A percentile compares a stretch with the other conserved stretches of the same genome.
phyloP scores from a whole-genome alignment of 2,888 invertebrate genomes.

The Patella ulyssiponensis region DNA sequence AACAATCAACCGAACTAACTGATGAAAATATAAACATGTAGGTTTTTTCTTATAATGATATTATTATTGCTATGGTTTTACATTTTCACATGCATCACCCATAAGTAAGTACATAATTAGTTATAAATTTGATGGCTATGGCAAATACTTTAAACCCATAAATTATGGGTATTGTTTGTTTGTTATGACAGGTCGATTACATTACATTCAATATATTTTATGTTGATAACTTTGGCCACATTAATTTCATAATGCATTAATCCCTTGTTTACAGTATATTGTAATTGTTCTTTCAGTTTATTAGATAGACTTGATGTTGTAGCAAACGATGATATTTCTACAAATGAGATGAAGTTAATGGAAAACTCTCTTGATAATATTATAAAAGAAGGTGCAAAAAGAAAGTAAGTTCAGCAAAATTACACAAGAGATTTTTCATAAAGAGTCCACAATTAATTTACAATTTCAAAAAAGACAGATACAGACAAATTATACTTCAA shows the following conservation, averaged over 20 bases:
- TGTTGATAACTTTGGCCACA: too few species aligned
- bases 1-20: slow-evolving; percentile 29
- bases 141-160: too few species aligned
- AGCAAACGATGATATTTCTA: slow-evolving; percentile 45
- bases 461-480: too few species aligned
- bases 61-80: too few species aligned
- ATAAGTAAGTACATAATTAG: too few species aligned
- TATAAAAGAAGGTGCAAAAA: slow-evolving; percentile 48
- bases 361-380: slow-evolving; percentile 54
- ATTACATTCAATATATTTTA: not conserved
- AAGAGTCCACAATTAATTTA: not conserved
- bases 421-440: too few species aligned
- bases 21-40: slow-evolving; percentile 36
- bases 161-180: too few species aligned
- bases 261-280: too few species aligned
- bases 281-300: slow-evolving; percentile 31
- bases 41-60: slow-evolving; percentile 1
- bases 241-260: too few species aligned
- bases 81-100: too few species aligned
- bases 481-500: too few species aligned
- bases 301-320: slow-evolving; percentile 45
- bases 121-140: too few species aligned
- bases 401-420: slow-evolving; percentile 36
- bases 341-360: slow-evolving; percentile 48
- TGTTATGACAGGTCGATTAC: not conserved